Percentiles rank a stretch among this genome's conserved stretches.
phyloP scores from a whole-genome alignment of 1,140 invertebrate genomes.

The Hestina assimilis region DNA sequence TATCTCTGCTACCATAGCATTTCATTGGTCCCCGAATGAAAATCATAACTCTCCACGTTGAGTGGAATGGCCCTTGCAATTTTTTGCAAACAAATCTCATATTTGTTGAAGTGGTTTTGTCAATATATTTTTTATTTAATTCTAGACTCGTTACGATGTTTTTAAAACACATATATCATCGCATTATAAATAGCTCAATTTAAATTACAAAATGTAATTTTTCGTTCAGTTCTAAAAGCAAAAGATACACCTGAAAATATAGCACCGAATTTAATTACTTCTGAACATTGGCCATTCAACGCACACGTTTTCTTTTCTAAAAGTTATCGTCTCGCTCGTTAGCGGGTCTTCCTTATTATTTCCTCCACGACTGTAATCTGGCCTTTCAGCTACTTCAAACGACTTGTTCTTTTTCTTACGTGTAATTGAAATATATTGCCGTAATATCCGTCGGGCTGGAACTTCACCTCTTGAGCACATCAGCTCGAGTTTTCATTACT shows the following conservation, averaged over 20 bases:
- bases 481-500: constrained; percentile 74
- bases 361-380: constrained; percentile 69
- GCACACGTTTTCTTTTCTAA: constrained; percentile 58
- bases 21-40: constrained; percentile 11
- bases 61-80: constrained; percentile 4
- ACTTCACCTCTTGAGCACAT: constrained; percentile 65
- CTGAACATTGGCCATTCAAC: constrained; percentile 27
- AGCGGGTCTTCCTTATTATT: constrained; percentile 70
- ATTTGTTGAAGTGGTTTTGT: constrained; percentile 8
- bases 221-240: no score
- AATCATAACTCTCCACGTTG: constrained; percentile 16
- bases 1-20: constrained; percentile 4
- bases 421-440: constrained; percentile 78
- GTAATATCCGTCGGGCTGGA: constrained; percentile 73
- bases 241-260: constrained; percentile 8
- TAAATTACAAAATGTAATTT: background rate
- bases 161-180: background rate
- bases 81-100: constrained; percentile 8
- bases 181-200: background rate
- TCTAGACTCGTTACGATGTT: background rate
- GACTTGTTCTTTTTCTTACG: constrained; percentile 77
- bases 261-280: constrained; percentile 17
- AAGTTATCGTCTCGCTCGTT: constrained; percentile 64
- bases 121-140: constrained; percentile 1
- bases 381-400: constrained; percentile 72